phyloP scores from a whole-genome alignment of 1,140 invertebrate species.

The Eriocheir sinensis region DNA sequence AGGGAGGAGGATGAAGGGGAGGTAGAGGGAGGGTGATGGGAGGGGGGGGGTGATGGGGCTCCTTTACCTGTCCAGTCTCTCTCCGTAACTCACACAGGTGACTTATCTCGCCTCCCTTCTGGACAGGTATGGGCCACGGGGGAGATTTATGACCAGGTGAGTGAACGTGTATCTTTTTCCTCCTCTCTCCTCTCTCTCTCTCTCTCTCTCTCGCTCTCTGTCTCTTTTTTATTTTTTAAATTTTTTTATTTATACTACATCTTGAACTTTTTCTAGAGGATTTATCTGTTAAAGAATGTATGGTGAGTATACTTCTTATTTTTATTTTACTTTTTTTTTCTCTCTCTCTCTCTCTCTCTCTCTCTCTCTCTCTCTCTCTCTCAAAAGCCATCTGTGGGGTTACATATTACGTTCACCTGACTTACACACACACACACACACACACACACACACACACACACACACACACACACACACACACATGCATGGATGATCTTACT shows the following conservation, averaged over 20 bases:
- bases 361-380: slow-evolving; percentile 3
- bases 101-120: not conserved
- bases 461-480: not conserved
- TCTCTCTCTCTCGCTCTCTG: not conserved
- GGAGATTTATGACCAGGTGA: not conserved
- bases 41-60: not conserved
- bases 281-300: no score
- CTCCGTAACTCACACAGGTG: not conserved
- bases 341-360: slow-evolving; percentile 20
- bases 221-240: no score
- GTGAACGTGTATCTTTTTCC: not conserved
- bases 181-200: slow-evolving; percentile 8
- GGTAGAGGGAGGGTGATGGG: not conserved
- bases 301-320: no score
- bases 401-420: no score
- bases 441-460: not conserved
- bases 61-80: no score
- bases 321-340: no score
- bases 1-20: no score
- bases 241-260: no score
- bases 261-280: no score
- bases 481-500: no score
- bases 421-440: not conserved
- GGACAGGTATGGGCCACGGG: not conserved
- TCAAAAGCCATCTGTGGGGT: not conserved